These are phyloP conservation scores for Alentia gelatinosa DNA, from an alignment of 2,888 invertebrate species.

Conservation along the genomic window DNA sequence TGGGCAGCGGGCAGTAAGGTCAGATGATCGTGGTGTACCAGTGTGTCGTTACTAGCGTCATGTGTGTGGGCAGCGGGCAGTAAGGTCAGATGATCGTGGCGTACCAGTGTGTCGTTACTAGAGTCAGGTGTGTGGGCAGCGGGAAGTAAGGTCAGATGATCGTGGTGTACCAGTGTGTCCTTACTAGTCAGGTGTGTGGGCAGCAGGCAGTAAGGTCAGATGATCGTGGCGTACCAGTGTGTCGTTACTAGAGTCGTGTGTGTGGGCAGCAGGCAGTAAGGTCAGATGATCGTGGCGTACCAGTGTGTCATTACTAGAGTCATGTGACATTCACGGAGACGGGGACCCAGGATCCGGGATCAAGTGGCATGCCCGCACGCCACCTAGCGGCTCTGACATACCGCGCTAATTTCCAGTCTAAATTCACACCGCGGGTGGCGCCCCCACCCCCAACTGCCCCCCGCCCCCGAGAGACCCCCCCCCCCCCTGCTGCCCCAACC, in stretches of 20 bases:
- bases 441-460: background rate
- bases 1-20: background rate
- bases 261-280: background rate
- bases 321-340: background rate
- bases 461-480: background rate
- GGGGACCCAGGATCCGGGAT: background rate
- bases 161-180: background rate
- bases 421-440: constrained; percentile 20
- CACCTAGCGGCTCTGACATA: background rate
- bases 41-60: background rate
- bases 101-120: background rate
- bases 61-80: background rate
- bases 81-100: too few relatives aligned
- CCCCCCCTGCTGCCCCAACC: background rate
- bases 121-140: background rate
- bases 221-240: background rate
- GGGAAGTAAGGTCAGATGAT: background rate
- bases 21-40: background rate
- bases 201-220: background rate
- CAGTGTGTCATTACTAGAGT: background rate
- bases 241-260: background rate
- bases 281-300: background rate
- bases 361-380: background rate
- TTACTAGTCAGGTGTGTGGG: background rate
- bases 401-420: constrained; percentile 49